Base-by-base conservation (phyloP, 2,113 vertebrate species). In the Triplophysa dalaica region DNA sequence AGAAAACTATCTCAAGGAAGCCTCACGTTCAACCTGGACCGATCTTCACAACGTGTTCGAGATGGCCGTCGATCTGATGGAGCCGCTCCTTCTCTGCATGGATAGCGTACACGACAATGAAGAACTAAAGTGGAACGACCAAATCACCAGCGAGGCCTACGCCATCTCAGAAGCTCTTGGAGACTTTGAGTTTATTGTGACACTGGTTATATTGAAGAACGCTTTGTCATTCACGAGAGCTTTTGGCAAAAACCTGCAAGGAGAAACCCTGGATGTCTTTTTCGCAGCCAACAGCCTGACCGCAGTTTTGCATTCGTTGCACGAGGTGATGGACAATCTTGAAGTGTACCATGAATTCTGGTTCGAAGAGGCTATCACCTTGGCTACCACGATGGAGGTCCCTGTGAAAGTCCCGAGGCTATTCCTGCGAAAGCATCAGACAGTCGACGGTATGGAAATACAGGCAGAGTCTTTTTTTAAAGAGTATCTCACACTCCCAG, bases 311-410 rank as follows among this genome's bases (percentile, higher is more conserved):
- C 95, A 96, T 84, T 94, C 96, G 0, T 87, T 99, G 69, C 95
- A 94, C 0, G 97, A 99, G 83, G 94, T 99, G 50, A 92, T 92
- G 21, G 95, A 98, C 86, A 98, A 99, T 79, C 94, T 98, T 1
- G 96, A 98, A 11, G 96, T 98, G 41, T 98, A 98, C 82, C 96
- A 98, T 0, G 96, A 98, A 58, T 99, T 98, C 90, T 99, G 96
- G 96, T 95, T 94, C 26, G 96, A 99, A 14, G 96, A 99, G 87
- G 97, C 95, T 1, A 91, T 94, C 3, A 94, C 92, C 84, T 79
- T 98, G 61, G 95, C 96, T 1, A 17, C 90, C 5, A 91, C 94
- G 5, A 90, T 99, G 87, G 94, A 96, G 60, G 91, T 97, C 85
- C 92, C 93, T 1, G 88, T 95, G 16, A 95, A 91, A 81, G 90